Evolutionary conservation across 53 echinoderm and acorn worm species (phyloP), one percentile per base, ranked within the genome.

Genomic region (Paracentrotus lividus): DNA sequence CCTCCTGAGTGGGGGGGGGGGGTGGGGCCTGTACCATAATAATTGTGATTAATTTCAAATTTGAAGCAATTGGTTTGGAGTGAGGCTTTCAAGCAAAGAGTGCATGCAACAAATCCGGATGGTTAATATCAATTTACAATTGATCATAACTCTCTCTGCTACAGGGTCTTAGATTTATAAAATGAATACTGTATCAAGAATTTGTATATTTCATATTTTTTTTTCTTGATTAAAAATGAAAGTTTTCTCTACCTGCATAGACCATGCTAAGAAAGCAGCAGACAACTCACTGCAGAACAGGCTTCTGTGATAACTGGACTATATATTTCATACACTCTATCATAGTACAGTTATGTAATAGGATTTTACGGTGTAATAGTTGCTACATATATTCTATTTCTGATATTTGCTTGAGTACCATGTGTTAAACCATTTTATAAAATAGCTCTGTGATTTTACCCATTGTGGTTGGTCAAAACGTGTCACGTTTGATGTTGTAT

Each of bases 161-260:
- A n/a, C n/a, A n/a, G n/a, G n/a, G n/a, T n/a, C n/a, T n/a, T n/a
- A 2, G 47, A 81, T 81, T 81, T 81, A 44, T 47, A 45, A 81
- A 45, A 81, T 81, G 81, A 81, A 81, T 81, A 81, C 81, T 81
- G 49, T 81, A 36, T 81, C n/a, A 81, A n/a, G 24, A 5, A 81
- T 47, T n/a, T 24, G 5, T 49, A 36, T 18, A 76, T 76, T 42
- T 21, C 42, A 20, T 16, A 40, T 40, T 16, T 16, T 76, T 4
- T 42, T 40, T 15, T 40, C 42, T 24, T 59, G 59, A n/a, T 69
- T 1, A 76, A 76, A 18, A 76, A 10, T 0, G 40, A 36, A 3
- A 10, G 34, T 69, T 69, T 42, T 29, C 3, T 36, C 12, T 33
- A 64, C 4, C 31, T n/a, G 40, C 40, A 76, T 40, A 76, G 23